Evolutionary conservation across 2,888 invertebrate species (phyloP), one percentile per base, ranked within the genome.

Genomic region (Craniophora ligustri): DNA sequence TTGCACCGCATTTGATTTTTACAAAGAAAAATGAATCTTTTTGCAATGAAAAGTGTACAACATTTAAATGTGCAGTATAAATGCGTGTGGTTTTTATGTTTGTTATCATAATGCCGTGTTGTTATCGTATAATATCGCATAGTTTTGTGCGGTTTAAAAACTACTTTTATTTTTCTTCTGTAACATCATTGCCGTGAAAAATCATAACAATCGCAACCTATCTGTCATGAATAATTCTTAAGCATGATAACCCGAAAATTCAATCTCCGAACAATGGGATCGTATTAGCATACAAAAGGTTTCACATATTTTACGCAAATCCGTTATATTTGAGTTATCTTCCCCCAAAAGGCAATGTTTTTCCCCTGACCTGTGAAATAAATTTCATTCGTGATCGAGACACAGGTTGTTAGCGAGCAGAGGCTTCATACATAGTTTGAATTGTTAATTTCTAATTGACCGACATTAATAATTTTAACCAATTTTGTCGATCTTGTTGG

Each of bases 221-320:
- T 86, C 81, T 85, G 87, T 87, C 86, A 90, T 91, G 89, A 91
- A 91, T 91, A 87, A 91, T 88, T 91, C 91, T 89, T 87, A 86
- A 87, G 86, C 82, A 84, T 88, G 88, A 88, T 89, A 88, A 87
- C 89, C 89, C 85, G 85, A 88, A 91, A 90, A 91, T 92, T 92
- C 92, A 92, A 92, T 92, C 91, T 89, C 86, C 91, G 90, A 91
- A 92, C 92, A 91, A 92, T 92, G 86, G 89, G 86, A 90, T 91
- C 87, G 84, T 91, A 92, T 92, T 92, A 92, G 89, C 92, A 92
- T 92, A 92, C 91, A 92, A 92, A 92, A 92, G 91, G 92, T 88
- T 91, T 91, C 92, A 91, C 89, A 92, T 92, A 92, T 92, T 90
- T 92, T 90, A 91, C 90, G 90, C 86, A 89, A 88, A 92, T 89